Conservation (phyloP, 1,140 invertebrate species). For the Drosophila orosa region DNA sequence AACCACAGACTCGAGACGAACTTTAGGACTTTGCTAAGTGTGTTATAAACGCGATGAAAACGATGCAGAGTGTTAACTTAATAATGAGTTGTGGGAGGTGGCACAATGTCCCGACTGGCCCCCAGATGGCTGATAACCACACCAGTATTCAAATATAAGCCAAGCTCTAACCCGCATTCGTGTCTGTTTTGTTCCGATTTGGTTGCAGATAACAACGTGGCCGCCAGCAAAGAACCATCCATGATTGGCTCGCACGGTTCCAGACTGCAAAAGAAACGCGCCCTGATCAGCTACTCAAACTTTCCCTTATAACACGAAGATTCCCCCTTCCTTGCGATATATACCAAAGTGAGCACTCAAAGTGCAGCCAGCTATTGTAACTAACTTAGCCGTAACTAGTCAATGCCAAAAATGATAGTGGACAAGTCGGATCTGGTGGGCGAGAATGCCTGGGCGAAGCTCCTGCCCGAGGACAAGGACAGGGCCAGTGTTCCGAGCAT, state of each 20-base stretch:
- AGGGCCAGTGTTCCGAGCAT: slow-evolving; percentile 52
- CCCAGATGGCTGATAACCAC: slow-evolving; percentile 13
- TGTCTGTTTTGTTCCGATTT: slow-evolving; percentile 27
- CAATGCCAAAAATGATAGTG: slow-evolving; percentile 81
- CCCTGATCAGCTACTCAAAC: slow-evolving; percentile 55
- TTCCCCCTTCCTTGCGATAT: slow-evolving; percentile 26
- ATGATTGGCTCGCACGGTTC: slow-evolving; percentile 56
- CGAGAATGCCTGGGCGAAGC: slow-evolving; percentile 78
- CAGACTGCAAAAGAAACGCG: slow-evolving; percentile 52
- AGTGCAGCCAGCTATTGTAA: slow-evolving; percentile 18
- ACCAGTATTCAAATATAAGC: not conserved
- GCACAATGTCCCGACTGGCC: not conserved
- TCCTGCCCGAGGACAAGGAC: slow-evolving; percentile 68
- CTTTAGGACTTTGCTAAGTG: slow-evolving; percentile 43
- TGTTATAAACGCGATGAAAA: slow-evolving; percentile 16
- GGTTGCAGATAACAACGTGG: slow-evolving; percentile 54
- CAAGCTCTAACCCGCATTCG: slow-evolving; percentile 35
- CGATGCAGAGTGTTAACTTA: slow-evolving; percentile 22
- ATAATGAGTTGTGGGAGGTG: slow-evolving; percentile 28
- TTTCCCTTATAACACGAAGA: slow-evolving; percentile 71
- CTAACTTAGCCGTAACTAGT: slow-evolving; percentile 63
- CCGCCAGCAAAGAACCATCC: slow-evolving; percentile 49
- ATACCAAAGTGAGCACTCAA: slow-evolving; percentile 59
- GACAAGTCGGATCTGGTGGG: slow-evolving; percentile 70
- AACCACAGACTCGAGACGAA: slow-evolving; percentile 2